Evolutionary conservation across 2,797 vertebrate genomes (phyloP).

Genomic region (Trachops cirrhosus): DNA sequence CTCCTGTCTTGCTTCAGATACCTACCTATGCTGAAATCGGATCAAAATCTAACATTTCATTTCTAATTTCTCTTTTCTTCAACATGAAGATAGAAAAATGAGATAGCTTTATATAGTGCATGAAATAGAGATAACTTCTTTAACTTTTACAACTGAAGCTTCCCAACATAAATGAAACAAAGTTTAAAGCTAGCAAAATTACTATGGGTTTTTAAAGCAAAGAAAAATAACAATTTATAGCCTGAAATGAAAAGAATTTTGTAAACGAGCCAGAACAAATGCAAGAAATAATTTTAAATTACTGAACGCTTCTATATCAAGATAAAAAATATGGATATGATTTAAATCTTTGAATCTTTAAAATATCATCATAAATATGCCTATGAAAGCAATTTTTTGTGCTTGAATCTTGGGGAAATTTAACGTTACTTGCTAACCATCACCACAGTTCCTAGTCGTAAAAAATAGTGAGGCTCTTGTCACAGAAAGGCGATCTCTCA

Average conservation of each 20-base stretch:
- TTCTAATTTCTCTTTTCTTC: conserved; percentile 18
- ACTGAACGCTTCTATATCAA: background rate
- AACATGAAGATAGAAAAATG: background rate
- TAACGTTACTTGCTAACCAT: background rate
- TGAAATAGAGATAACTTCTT: background rate
- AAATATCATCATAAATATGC: background rate
- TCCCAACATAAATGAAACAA: background rate
- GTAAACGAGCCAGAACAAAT: conserved; percentile 17
- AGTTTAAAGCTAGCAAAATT: conserved; percentile 8
- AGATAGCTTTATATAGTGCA: background rate
- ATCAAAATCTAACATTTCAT: background rate
- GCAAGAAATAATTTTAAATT: background rate
- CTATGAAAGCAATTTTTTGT: background rate
- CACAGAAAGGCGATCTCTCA: background rate
- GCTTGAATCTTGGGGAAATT: background rate
- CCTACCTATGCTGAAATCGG: background rate
- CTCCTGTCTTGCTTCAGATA: background rate
- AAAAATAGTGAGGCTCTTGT: background rate
- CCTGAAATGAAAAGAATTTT: background rate
- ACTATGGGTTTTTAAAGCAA: background rate
- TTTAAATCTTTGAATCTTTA: conserved; percentile 29
- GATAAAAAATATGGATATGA: conserved; percentile 15
- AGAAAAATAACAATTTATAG: background rate
- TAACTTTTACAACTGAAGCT: background rate
- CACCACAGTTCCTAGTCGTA: background rate